These are phyloP conservation scores for Ctenopoma kingsleyae DNA, from an alignment of 2,797 vertebrate genomes.

Conservation along the genomic window DNA sequence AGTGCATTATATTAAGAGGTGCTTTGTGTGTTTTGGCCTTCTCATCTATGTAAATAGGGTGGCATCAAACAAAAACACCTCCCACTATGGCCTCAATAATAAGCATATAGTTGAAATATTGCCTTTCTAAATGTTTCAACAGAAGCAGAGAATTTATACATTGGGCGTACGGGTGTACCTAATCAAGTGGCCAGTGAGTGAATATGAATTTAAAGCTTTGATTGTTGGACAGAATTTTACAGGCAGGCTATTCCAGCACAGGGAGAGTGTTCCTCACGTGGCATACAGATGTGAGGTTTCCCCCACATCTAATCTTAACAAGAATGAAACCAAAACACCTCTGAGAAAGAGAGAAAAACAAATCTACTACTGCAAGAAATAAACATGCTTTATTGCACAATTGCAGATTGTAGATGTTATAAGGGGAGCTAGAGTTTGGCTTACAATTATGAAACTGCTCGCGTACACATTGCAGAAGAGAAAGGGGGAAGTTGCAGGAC, in stretches of 20 bases:
- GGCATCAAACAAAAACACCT: too few species aligned
- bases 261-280: conserved; percentile 53
- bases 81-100: too few species aligned
- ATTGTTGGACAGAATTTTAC: conserved; percentile 25
- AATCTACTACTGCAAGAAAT: background rate
- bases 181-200: too few species aligned
- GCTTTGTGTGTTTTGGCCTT: too few species aligned
- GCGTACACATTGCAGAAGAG: conserved; percentile 24
- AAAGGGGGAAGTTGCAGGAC: conserved; percentile 56
- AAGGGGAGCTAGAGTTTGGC: conserved; percentile 26
- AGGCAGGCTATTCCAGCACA: conserved; percentile 17
- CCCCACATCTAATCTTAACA: conserved; percentile 19
- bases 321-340: conserved; percentile 18
- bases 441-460: background rate
- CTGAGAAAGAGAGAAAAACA: conserved; percentile 4
- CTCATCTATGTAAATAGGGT: too few species aligned
- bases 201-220: conserved; percentile 46
- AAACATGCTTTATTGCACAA: background rate
- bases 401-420: background rate
- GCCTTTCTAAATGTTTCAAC: too few species aligned
- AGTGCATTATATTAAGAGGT: too few species aligned
- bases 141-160: too few species aligned
- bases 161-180: too few species aligned
- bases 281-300: conserved; percentile 68
- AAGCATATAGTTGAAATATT: too few species aligned